Evolutionary conservation across 2,797 vertebrate species (phyloP), one percentile per base, ranked within the genome.

Genomic region (Muscicapa striata): DNA sequence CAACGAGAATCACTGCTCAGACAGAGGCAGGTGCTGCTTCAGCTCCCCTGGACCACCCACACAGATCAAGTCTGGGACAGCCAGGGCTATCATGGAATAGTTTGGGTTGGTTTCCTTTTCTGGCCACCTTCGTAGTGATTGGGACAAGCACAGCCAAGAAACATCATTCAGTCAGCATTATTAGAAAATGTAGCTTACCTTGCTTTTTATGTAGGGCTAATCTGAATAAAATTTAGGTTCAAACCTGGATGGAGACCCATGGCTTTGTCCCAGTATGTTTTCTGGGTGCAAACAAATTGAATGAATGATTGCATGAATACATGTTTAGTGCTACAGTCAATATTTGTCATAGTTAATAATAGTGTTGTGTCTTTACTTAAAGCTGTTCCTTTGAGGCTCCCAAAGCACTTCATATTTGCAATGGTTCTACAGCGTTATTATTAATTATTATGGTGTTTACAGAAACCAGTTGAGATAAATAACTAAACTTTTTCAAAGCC

Each of bases 371-470:
- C 83, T 84, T 78, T 86, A 90, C 29, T 29, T 89, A 68, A 87
- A n/a, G 58, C 62, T 61, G 30, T 29, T 94, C 45, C 29, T 83
- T 59, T 75, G 62, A 81, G 27, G 51, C 4, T 92, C 51, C 17
- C 79, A 93, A 89, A 76, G 51, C 62, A 80, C 49, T 68, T 75
- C 78, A 51, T 88, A 76, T 52, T 84, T 88, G 55, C 40, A 88
- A 55, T 43, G 70, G 15, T 75, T 30, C 27, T 62, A 55, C 2
- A 45, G 12, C 18, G n/a, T 29, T 88, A 18, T 43, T 84, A 63
- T 84, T 77, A 70, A 57, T 41, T 46, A 76, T 70, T 58, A 51
- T 20, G 79, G 18, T 70, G 38, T 59, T 90, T 82, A 29, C 18
- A 89, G 57, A 58, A 70, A n/a, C 34, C 73, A 79, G 6, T 11